Conservation (phyloP, 2,797 vertebrate species). For the Salmo trutta region DNA sequence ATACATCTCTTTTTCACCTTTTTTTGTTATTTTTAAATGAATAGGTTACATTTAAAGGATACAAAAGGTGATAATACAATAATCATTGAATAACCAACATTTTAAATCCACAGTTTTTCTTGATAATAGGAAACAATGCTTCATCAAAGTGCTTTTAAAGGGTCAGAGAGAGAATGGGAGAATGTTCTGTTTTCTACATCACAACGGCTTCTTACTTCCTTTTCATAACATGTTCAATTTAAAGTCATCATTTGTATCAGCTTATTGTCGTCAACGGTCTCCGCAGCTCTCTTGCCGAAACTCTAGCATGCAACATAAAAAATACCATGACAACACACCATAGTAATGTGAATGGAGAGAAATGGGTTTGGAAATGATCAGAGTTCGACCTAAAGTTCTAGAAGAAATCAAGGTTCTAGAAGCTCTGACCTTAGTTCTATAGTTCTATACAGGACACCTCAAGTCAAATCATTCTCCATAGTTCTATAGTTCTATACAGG, state of each 20-base stretch:
- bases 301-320: background rate
- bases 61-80: background rate
- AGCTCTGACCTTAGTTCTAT: slow-evolving; percentile 13
- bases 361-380: background rate
- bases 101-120: background rate
- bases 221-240: background rate
- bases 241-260: background rate
- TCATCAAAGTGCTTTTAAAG: background rate
- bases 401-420: background rate
- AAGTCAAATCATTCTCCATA: too few species aligned
- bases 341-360: background rate
- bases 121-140: background rate
- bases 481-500: too few species aligned
- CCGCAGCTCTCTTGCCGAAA: too few species aligned
- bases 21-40: background rate
- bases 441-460: slow-evolving; percentile 26
- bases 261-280: background rate
- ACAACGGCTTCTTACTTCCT: background rate
- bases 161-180: background rate
- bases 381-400: background rate
- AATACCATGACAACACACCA: background rate
- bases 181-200: slow-evolving; percentile 17
- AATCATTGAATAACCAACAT: slow-evolving; percentile 7
- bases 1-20: background rate
- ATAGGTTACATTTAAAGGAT: background rate